Evolutionary conservation across 2,888 invertebrate genomes (phyloP).

Genomic region (Orchesella flavescens): DNA sequence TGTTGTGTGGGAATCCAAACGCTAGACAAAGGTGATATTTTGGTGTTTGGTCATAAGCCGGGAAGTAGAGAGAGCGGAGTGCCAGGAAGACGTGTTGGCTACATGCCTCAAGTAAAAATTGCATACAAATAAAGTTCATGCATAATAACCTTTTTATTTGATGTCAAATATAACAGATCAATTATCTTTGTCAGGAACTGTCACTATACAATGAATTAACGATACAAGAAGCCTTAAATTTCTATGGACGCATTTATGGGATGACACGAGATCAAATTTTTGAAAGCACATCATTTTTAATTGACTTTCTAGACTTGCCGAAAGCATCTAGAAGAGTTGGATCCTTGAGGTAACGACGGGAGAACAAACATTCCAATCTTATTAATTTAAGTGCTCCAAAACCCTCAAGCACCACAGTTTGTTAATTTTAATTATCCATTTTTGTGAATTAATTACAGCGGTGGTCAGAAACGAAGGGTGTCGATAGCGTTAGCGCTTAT

Average conservation of each 20-base stretch:
- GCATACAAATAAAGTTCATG: too few relatives aligned
- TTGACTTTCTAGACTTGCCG: constrained; percentile 92
- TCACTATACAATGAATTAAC: constrained; percentile 92
- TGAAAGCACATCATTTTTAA: constrained; percentile 87
- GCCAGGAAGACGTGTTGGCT: constrained; percentile 93
- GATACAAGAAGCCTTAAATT: constrained; percentile 94
- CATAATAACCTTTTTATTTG: too few relatives aligned
- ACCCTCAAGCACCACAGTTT: too few relatives aligned
- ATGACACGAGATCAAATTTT: constrained; percentile 88
- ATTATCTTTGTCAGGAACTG: constrained; percentile 79
- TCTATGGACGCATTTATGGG: constrained; percentile 95
- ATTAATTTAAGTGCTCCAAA: too few relatives aligned
- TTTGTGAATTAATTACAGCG: too few relatives aligned
- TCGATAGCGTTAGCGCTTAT: constrained; percentile 44
- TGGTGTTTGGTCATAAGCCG: constrained; percentile 91
- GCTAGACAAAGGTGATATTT: constrained; percentile 89
- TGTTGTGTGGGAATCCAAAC: constrained; percentile 92
- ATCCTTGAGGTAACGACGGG: constrained; percentile 21
- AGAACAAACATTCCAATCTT: not conserved
- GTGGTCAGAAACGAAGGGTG: constrained; percentile 41
- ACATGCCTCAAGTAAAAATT: constrained; percentile 91
- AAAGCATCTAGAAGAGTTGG: constrained; percentile 74
- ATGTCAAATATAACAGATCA: too few relatives aligned
- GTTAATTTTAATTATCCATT: too few relatives aligned
- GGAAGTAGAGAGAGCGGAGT: constrained; percentile 91